Base-by-base conservation (phyloP, 2,797 vertebrate genomes). In the Hemibagrus guttatus region DNA sequence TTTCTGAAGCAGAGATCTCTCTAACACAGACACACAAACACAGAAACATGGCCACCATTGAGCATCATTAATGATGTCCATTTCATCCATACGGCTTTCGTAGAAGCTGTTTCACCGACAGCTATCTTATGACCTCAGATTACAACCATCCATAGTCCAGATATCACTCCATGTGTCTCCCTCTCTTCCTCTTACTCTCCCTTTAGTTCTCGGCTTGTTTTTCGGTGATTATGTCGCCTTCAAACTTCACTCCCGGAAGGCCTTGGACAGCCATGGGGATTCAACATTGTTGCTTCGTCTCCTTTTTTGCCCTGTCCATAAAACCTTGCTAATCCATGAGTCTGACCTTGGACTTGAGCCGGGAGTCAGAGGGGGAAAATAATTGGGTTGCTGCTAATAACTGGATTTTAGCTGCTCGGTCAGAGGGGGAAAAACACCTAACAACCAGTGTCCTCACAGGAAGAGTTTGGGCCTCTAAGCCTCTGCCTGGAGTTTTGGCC, bases 371-470 rank as follows among this genome's bases (percentile, higher is more conserved):
- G 91, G 84, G 94, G 92, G 93, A 94, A 94, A 94, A 94, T 96
- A 96, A 96, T 95, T 95, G 95, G 95, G 94, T 94, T 94, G 93
- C 94, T 94, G 94, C 93, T 95, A 95, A 96, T 96, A 96, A 96
- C 95, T 96, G 95, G 95, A 96, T 96, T 96, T 95, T 95, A 95
- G 93, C 94, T 94, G 94, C 93, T 95, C 94, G 92, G 92, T 92
- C 93, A 86, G 85, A 92, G 90, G 88, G 88, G 92, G 83, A 89
- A 92, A 91, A 91, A 75, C 66, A 35, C 72, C 64, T 64, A 84
- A 42, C 82, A 91, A 92, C 92, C 91, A 92, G 89, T 93, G 93
- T 95, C 92, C 92, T 93, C 89, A 90, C 91, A 91, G 89, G 92
- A 91, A 84, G 69, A 93, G 89, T 89, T 89, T 13, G 86, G 86